Evolutionary conservation across 2,797 vertebrate species (phyloP).

Genomic region (Morus bassanus): DNA sequence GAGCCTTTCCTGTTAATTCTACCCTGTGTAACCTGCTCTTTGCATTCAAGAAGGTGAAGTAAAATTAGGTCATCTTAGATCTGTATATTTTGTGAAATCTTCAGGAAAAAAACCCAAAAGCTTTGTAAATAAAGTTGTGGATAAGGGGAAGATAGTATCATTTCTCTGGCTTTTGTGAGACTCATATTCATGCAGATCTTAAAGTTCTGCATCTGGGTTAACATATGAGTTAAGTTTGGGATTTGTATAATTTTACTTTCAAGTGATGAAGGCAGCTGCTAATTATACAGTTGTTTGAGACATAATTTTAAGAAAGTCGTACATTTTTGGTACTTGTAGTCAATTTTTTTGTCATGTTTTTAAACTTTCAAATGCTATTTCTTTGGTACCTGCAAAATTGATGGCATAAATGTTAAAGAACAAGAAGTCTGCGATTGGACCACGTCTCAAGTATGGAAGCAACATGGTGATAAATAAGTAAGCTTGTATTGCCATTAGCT

Average conservation of each 20-base stretch:
- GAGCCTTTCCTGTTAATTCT: background rate
- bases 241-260: background rate
- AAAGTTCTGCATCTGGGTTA: background rate
- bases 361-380: background rate
- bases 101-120: background rate
- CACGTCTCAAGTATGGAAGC: background rate
- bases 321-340: background rate
- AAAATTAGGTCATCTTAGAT: background rate
- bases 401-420: background rate
- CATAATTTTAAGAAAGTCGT: background rate
- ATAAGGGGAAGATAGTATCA: background rate
- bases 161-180: background rate
- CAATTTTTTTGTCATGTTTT: background rate
- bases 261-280: background rate
- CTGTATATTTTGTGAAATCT: background rate
- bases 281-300: background rate
- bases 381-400: background rate
- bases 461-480: background rate
- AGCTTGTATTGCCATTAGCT: background rate
- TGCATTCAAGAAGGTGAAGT: background rate
- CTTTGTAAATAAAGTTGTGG: background rate
- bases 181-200: background rate
- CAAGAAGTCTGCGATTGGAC: background rate
- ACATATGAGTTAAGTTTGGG: background rate
- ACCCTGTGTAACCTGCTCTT: background rate